Base-by-base conservation (phyloP, 1,140 invertebrate genomes). In the Olivierus martensii region DNA sequence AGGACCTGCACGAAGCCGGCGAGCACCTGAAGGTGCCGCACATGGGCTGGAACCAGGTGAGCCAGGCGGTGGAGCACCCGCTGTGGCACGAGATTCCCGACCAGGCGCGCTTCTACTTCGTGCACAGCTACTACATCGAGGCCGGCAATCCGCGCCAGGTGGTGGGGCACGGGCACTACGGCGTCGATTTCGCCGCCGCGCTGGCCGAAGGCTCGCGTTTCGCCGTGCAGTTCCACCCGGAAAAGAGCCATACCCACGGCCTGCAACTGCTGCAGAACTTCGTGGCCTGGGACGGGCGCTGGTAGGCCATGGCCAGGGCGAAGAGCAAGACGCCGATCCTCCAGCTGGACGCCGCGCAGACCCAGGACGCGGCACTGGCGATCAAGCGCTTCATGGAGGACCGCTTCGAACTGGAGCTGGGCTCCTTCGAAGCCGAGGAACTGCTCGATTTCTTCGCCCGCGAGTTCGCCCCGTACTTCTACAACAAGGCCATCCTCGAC, bases 41-140 rank as follows among this genome's bases (percentile, higher is more conserved):
- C 17, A 53, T 48, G 52, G 52, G 52, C 17, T 53, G 52, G 52
- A 53, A 53, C 35, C 19, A 37, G 22, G 22, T n/a, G n/a, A n/a
- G n/a, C 44, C 6, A 6, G 11, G 6, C 19, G 15, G 17, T 21
- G 10, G n/a, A 9, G 17, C 14, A 21, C 9, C 10, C 38, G 9
- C 4, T 49, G 15, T 37, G 5, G 7, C 12, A 51, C 11, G 51
- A 35, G 15, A 50, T 51, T 14, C 5, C 22, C 28, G 15, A 28
- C 28, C 5, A 21, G 4, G 43, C 11, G 11, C 43, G 15, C 15
- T 48, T 51, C 17, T 52, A 52, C 38, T 52, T 52, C 44, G 51
- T 52, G 22, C 51, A 52, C 28, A 34, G 45, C 45, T 52, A 51
- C 21, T 21, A 4, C 4, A 17, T 22, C 5, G 14, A 28, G 36